Evolutionary conservation across 1,140 invertebrate species (phyloP).

Genomic region (Eumaeus atala): DNA sequence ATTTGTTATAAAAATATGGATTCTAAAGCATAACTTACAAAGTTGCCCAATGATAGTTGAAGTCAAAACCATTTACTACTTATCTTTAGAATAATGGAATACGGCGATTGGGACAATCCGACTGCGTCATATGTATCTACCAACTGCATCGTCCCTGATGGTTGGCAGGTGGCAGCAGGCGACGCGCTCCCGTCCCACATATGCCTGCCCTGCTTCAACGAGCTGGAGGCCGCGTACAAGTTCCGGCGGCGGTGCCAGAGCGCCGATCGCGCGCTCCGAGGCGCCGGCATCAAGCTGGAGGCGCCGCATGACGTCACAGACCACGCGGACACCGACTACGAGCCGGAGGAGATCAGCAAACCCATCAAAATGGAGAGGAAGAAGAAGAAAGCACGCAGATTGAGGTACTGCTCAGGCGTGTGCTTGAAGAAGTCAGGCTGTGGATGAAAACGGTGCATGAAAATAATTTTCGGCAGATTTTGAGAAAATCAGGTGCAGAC

Average conservation of each 20-base stretch:
- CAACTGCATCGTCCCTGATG: not conserved
- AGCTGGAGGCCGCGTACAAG: conserved; percentile 61
- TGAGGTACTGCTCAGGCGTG: not conserved
- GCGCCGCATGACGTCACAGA: conserved; percentile 25
- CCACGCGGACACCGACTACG: conserved; percentile 23
- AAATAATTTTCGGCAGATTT: too few species aligned
- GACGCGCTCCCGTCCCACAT: conserved; percentile 60
- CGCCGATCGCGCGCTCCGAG: conserved; percentile 44
- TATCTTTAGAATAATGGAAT: too few species aligned
- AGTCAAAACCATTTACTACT: too few species aligned
- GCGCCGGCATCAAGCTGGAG: conserved; percentile 41
- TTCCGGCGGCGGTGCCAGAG: conserved; percentile 66
- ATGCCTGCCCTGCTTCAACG: conserved; percentile 53
- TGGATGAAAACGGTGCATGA: too few species aligned
- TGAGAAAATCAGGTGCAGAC: too few species aligned
- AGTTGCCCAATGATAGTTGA: too few species aligned
- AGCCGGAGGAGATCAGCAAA: conserved; percentile 22
- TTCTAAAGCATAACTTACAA: too few species aligned
- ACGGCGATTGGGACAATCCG: too few species aligned
- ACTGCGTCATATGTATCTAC: too few species aligned
- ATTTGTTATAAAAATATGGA: too few species aligned
- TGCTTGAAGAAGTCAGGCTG: too few species aligned
- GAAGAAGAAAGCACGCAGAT: conserved; percentile 39
- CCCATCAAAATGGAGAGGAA: conserved; percentile 34
- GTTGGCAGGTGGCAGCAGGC: conserved; percentile 49